phyloP scores from a whole-genome alignment of 2,888 invertebrate species.

The Euphydryas editha region DNA sequence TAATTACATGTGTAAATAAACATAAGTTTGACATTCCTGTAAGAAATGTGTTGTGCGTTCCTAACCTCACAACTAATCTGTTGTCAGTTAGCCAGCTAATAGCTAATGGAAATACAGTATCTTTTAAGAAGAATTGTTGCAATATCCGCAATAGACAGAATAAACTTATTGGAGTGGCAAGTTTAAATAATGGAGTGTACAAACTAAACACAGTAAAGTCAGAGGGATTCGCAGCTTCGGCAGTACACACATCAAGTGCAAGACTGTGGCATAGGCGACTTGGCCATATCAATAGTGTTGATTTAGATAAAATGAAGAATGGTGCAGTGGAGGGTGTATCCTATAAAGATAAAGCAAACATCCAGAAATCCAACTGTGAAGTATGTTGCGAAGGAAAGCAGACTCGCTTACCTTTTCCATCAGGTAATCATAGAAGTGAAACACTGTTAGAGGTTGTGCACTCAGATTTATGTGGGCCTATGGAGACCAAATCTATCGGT shows the following conservation, averaged over 20 bases:
- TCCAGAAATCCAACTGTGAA: not conserved
- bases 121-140: slow-evolving; percentile 13
- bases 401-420: not conserved
- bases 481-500: no score
- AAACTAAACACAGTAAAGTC: no score
- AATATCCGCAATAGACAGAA: not conserved
- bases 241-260: not conserved
- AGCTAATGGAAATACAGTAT: slow-evolving; percentile 35
- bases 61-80: slow-evolving; percentile 41
- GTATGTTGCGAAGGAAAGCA: slow-evolving; percentile 13
- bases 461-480: no score
- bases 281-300: slow-evolving; percentile 5
- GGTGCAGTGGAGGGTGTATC: not conserved
- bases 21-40: slow-evolving; percentile 14
- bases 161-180: not conserved
- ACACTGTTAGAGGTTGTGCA: not conserved
- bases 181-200: no score
- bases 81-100: slow-evolving; percentile 39
- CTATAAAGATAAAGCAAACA: not conserved
- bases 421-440: not conserved
- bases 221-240: not conserved
- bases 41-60: slow-evolving; percentile 42
- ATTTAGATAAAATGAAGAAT: slow-evolving; percentile 15
- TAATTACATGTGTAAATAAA: slow-evolving; percentile 19
- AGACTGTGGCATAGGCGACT: slow-evolving; percentile 2